A percentile compares a stretch with the other conserved stretches of the same genome.
phyloP scores from a whole-genome alignment of 2,888 invertebrate genomes.

The Luperina testacea region DNA sequence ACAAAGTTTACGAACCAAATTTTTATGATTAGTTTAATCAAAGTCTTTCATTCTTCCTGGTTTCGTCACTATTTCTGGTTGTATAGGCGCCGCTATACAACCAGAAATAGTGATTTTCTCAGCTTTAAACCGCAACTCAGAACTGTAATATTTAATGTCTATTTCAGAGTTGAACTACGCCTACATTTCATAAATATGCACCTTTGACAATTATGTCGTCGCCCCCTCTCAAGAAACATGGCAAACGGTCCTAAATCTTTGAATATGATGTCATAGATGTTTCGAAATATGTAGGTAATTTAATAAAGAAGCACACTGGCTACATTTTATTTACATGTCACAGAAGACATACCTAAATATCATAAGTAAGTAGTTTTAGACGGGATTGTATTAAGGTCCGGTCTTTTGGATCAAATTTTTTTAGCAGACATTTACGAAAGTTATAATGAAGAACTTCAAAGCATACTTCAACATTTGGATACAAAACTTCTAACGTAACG shows the following conservation, averaged over 20 bases:
- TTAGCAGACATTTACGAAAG: background rate
- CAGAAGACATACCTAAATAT: background rate
- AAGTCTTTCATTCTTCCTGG: constrained; percentile 19
- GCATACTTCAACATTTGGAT: background rate
- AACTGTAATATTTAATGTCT: constrained; percentile 33
- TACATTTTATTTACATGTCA: background rate
- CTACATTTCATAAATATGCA: constrained; percentile 53
- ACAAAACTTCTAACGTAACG: background rate
- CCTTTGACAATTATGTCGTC: constrained; percentile 51
- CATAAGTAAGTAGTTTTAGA: background rate
- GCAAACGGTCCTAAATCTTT: constrained; percentile 17
- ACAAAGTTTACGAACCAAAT: constrained; percentile 33
- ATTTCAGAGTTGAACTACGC: constrained; percentile 28
- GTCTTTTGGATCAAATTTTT: background rate
- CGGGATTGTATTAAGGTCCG: background rate
- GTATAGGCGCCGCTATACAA: background rate
- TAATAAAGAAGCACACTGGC: background rate
- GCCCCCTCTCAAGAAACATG: constrained; percentile 39
- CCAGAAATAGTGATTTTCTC: background rate
- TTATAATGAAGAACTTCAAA: background rate
- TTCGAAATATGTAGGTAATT: constrained; percentile 20
- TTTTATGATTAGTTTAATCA: background rate
- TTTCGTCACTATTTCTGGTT: constrained; percentile 16
- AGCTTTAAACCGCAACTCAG: background rate
- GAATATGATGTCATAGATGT: constrained; percentile 41